These are phyloP conservation scores for Cephalotes varians DNA, from an alignment of 2,888 invertebrate species.

Conservation along the genomic window DNA sequence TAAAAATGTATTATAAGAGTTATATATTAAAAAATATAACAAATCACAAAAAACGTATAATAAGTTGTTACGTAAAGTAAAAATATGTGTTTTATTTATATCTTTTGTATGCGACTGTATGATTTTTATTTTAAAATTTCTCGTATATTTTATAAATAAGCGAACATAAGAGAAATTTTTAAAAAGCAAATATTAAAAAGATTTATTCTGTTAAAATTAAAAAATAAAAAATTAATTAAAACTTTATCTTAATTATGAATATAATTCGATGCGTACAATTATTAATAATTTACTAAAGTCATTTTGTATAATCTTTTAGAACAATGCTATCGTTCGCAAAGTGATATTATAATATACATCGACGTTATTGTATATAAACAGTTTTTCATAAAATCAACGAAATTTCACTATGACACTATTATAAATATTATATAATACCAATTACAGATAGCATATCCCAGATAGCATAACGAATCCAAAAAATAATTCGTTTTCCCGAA, in stretches of 20 bases:
- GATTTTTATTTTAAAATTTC: neutral
- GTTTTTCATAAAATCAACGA: constrained; percentile 52
- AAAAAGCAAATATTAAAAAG: neutral
- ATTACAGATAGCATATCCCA: too few species aligned
- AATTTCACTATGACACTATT: constrained; percentile 41
- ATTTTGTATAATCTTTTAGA: constrained; percentile 47
- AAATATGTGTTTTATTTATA: neutral
- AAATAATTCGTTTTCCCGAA: too few species aligned
- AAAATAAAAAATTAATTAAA: too few species aligned
- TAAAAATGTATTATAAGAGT: neutral
- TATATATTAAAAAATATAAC: constrained; percentile 1
- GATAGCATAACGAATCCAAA: too few species aligned
- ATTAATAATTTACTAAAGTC: constrained; percentile 27
- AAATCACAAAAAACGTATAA: constrained; percentile 20
- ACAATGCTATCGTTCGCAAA: constrained; percentile 32
- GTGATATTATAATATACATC: constrained; percentile 52
- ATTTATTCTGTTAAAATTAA: constrained; percentile 23
- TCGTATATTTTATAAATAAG: neutral
- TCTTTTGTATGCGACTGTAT: neutral
- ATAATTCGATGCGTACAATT: constrained; percentile 4
- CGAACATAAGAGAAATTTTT: neutral
- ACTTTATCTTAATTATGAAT: constrained; percentile 34
- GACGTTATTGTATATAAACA: constrained; percentile 53
- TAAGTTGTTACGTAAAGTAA: neutral
- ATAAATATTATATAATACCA: neutral